phyloP scores from a whole-genome alignment of 2,888 invertebrate species.

The Meganola albula region DNA sequence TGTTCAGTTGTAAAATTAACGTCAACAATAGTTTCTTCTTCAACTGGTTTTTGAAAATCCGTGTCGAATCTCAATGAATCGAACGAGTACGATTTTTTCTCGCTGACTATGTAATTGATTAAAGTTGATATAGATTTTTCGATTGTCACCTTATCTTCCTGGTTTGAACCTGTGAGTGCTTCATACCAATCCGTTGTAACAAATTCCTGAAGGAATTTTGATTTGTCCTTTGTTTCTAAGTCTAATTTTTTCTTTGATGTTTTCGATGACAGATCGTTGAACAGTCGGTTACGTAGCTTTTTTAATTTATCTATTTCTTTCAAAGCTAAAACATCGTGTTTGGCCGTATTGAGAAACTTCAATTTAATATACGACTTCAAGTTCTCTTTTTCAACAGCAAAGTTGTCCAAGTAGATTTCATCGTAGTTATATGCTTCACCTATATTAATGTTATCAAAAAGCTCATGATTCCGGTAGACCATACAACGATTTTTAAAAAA shows the following conservation, averaged over 20 bases:
- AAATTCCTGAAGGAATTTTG: slow-evolving; percentile 26
- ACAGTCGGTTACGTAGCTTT: slow-evolving; percentile 27
- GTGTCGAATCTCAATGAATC: slow-evolving; percentile 36
- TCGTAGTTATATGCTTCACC: slow-evolving; percentile 35
- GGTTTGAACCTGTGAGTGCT: slow-evolving; percentile 13
- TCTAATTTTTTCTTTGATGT: no score
- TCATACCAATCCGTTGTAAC: slow-evolving; percentile 29
- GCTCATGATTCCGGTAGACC: slow-evolving; percentile 30
- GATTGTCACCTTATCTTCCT: slow-evolving; percentile 26
- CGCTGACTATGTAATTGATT: slow-evolving; percentile 41
- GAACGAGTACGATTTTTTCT: slow-evolving; percentile 38
- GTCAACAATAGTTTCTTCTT: slow-evolving; percentile 31
- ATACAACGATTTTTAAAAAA: slow-evolving; percentile 18
- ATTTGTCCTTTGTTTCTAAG: slow-evolving; percentile 28
- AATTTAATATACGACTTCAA: slow-evolving; percentile 38
- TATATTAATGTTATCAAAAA: slow-evolving; percentile 30
- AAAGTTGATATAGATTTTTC: slow-evolving; percentile 38
- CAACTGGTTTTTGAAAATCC: slow-evolving; percentile 19
- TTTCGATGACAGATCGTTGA: slow-evolving; percentile 19
- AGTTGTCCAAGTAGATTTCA: slow-evolving; percentile 31
- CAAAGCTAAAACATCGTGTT: slow-evolving; percentile 23
- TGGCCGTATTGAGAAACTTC: slow-evolving; percentile 29
- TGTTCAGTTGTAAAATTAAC: slow-evolving; percentile 32
- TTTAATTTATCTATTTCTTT: slow-evolving; percentile 36
- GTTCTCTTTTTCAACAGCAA: slow-evolving; percentile 27